phyloP scores from a whole-genome alignment of 2,888 invertebrate species.

The Brachypterus glaber region DNA sequence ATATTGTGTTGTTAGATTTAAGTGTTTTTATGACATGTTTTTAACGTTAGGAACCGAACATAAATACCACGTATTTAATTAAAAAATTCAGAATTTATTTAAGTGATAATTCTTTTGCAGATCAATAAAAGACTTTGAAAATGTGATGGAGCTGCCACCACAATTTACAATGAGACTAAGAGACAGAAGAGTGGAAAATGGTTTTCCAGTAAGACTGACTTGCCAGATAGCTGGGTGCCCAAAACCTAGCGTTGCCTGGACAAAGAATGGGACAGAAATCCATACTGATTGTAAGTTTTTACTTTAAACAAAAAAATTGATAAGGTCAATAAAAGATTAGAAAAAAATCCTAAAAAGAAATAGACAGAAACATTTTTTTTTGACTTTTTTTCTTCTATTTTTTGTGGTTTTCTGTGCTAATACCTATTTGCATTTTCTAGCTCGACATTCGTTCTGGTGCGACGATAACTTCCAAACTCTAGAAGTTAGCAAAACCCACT shows the following conservation, averaged over 20 bases:
- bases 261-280: constrained; percentile 62
- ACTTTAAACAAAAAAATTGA: neutral
- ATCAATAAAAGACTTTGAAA: constrained; percentile 34
- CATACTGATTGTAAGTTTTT: constrained; percentile 45
- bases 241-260: constrained; percentile 70
- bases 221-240: constrained; percentile 77
- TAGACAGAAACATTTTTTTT: too few relatives aligned
- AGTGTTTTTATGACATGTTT: too few relatives aligned
- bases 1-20: too few relatives aligned
- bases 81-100: neutral
- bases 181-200: constrained; percentile 72
- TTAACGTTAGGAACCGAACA: too few relatives aligned
- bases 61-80: too few relatives aligned
- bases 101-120: constrained; percentile 19
- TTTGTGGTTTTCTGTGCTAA: neutral
- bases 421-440: constrained; percentile 32
- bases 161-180: constrained; percentile 79
- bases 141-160: constrained; percentile 53
- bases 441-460: constrained; percentile 50
- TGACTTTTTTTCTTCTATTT: neutral
- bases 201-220: constrained; percentile 75
- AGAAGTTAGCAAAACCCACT: constrained; percentile 66
- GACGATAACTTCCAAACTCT: constrained; percentile 71
- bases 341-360: too few relatives aligned
- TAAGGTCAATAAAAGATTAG: neutral